Percentiles rank a stretch among this genome's conserved stretches.
Conservation (phyloP, 2,113 vertebrate genomes). For the Casuarius casuarius region DNA sequence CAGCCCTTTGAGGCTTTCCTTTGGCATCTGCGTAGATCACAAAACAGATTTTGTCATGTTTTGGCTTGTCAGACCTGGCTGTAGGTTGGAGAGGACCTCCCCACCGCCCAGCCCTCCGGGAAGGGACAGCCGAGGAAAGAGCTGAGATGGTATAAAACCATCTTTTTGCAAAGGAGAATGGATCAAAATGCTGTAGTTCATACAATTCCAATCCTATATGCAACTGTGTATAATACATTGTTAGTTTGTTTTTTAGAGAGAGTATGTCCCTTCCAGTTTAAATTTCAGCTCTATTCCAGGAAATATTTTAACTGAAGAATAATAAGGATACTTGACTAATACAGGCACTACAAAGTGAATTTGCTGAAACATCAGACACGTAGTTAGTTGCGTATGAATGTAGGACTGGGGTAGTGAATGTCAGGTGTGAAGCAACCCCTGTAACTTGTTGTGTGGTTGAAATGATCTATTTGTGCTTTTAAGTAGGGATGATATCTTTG, state of each 20-base stretch:
- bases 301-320: not conserved
- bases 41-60: not conserved
- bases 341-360: not conserved
- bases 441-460: not conserved
- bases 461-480: not conserved
- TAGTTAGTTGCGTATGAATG: not conserved
- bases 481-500: not conserved
- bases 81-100: too few relatives aligned
- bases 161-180: not conserved
- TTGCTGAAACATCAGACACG: not conserved
- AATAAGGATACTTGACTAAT: not conserved
- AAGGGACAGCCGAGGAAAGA: not conserved
- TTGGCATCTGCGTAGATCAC: rapidly evolving
- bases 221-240: not conserved
- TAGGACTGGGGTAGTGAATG: not conserved
- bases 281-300: not conserved
- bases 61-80: not conserved
- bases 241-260: not conserved
- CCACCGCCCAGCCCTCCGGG: too few relatives aligned
- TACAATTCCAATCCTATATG: not conserved
- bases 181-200: not conserved
- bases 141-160: not conserved
- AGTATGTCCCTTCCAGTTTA: not conserved
- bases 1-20: not conserved
- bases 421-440: not conserved